phyloP scores from a whole-genome alignment of 2,113 vertebrate genomes.

The Gopherus flavomarginatus region DNA sequence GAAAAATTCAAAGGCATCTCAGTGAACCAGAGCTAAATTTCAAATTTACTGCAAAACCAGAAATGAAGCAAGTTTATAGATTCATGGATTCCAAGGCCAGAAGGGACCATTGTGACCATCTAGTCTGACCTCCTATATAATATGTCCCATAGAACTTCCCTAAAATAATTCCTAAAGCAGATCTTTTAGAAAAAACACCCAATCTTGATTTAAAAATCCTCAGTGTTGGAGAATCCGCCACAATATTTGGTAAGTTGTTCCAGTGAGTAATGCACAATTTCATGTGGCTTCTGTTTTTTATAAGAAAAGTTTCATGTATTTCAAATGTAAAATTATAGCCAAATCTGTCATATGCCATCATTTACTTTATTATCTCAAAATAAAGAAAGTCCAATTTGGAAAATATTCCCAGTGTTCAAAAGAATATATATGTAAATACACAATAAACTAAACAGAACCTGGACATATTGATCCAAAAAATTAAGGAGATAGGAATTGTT shows the following conservation, averaged over 20 bases:
- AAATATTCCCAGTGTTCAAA: background rate
- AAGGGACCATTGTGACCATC: background rate
- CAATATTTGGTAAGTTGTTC: background rate
- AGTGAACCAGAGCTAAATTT: background rate
- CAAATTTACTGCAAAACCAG: background rate
- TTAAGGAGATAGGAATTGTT: slow-evolving; percentile 46
- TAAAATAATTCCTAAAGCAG: background rate
- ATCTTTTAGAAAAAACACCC: background rate
- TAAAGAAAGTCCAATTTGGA: background rate
- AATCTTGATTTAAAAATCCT: background rate
- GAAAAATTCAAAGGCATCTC: background rate
- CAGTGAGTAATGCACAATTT: background rate
- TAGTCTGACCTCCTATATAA: background rate
- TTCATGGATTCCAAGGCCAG: background rate
- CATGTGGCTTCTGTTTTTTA: background rate
- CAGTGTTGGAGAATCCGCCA: background rate
- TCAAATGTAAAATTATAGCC: background rate
- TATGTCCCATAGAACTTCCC: background rate
- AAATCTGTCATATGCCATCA: background rate
- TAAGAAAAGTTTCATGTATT: background rate
- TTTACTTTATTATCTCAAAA: background rate
- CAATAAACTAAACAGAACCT: slow-evolving; percentile 35
- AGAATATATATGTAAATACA: background rate
- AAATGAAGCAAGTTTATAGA: background rate
- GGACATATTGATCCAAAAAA: slow-evolving; percentile 5